Percentiles rank a stretch among this genome's conserved stretches.
These are phyloP conservation scores for Montipora cactus DNA, from an alignment of 64 coral and sea anemone species.

Conservation along the genomic window DNA sequence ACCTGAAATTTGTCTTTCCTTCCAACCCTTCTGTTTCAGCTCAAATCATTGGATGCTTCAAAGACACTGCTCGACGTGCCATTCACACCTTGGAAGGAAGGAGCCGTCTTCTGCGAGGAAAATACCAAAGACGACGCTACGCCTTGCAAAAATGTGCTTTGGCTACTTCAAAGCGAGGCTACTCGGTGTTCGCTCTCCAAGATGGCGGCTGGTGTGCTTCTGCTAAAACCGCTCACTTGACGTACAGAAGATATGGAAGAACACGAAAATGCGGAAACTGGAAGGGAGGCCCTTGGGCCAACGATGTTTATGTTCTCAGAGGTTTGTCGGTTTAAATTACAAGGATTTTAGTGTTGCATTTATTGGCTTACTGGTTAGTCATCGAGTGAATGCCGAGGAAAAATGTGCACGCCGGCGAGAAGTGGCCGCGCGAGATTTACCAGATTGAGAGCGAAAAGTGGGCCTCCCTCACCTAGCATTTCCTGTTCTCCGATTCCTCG, in stretches of 20 bases:
- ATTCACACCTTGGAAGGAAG: not conserved
- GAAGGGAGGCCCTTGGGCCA: conserved; percentile 56
- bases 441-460: too few relatives aligned
- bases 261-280: not conserved
- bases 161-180: conserved; percentile 28
- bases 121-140: conserved; percentile 32
- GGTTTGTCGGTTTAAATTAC: not conserved
- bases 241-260: conserved; percentile 25
- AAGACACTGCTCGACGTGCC: conserved; percentile 38
- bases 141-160: conserved; percentile 38
- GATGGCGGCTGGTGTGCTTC: conserved; percentile 39
- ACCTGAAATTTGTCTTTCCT: not conserved
- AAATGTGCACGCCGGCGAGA: too few relatives aligned
- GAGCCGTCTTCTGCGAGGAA: conserved; percentile 35
- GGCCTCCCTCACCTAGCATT: too few relatives aligned
- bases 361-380: too few relatives aligned
- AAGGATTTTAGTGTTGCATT: too few relatives aligned
- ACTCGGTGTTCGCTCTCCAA: conserved; percentile 16
- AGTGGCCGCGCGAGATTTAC: too few relatives aligned
- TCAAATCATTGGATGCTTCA: conserved; percentile 35
- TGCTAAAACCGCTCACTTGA: conserved; percentile 15
- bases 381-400: too few relatives aligned
- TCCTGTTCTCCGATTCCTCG: too few relatives aligned
- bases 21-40: not conserved
- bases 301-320: conserved; percentile 49